Percentiles rank a stretch among this genome's conserved stretches.
Conservation (phyloP, 2,113 vertebrate species). For the Colistium nudipinnis region DNA sequence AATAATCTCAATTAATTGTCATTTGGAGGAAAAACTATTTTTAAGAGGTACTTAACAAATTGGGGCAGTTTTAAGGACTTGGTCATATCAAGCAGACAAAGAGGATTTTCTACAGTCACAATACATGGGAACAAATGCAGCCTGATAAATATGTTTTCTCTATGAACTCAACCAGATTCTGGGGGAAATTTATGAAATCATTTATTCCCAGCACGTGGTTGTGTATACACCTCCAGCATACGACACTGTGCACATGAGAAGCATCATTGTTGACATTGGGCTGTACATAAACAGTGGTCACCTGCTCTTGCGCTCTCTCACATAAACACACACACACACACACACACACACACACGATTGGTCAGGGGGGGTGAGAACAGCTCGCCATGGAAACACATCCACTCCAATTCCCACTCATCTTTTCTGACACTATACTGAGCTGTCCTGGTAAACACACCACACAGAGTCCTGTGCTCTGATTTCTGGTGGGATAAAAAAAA, state of each 20-base stretch:
- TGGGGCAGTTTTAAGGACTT: no score
- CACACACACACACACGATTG: slow-evolving; percentile 35
- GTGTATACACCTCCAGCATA: slow-evolving; percentile 81
- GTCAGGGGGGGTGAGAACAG: slow-evolving; percentile 57
- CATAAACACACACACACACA: slow-evolving; percentile 9
- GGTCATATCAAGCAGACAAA: no score
- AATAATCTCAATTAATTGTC: no score
- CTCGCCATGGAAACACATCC: slow-evolving; percentile 31
- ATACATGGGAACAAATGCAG: background rate
- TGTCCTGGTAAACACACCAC: slow-evolving; percentile 58
- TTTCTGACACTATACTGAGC: slow-evolving; percentile 40
- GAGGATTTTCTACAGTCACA: no score
- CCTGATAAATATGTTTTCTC: background rate
- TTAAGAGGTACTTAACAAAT: no score
- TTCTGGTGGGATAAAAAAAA: slow-evolving; percentile 46
- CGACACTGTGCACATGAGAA: slow-evolving; percentile 77
- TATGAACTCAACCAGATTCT: slow-evolving; percentile 10
- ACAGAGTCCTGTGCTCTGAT: slow-evolving; percentile 66
- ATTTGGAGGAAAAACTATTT: no score
- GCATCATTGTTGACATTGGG: slow-evolving; percentile 73
- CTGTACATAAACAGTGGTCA: slow-evolving; percentile 77
- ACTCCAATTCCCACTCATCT: slow-evolving; percentile 18
- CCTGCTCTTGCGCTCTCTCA: slow-evolving; percentile 57
- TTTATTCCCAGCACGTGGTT: slow-evolving; percentile 83
- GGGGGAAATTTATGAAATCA: slow-evolving; percentile 79